A percentile compares a stretch with the other conserved stretches of the same genome.
Evolutionary conservation across 2,797 vertebrate genomes (phyloP).

Genomic region (Nannoperca australis): DNA sequence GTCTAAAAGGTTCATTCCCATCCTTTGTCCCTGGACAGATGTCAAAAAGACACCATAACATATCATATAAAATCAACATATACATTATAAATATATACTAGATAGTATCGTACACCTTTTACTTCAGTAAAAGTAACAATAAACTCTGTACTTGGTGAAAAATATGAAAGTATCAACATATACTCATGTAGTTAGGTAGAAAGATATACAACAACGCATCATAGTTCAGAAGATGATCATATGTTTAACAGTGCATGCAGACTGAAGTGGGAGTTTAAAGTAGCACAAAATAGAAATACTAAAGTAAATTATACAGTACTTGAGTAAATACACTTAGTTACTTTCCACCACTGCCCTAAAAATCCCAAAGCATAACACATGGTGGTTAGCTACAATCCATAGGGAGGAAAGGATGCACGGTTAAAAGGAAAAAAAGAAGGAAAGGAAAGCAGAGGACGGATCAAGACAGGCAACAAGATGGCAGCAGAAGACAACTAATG

Average conservation of each 20-base stretch:
- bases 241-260: no score
- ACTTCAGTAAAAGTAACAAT: not conserved
- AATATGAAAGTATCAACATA: not conserved
- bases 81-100: not conserved
- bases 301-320: not conserved
- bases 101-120: not conserved
- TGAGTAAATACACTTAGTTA: not conserved
- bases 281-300: not conserved
- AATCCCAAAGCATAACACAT: not conserved
- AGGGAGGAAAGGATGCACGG: not conserved
- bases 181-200: not conserved
- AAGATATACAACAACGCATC: no score
- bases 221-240: no score
- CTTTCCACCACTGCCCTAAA: not conserved
- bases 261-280: not conserved
- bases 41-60: not conserved
- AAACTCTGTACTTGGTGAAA: not conserved
- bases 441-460: slow-evolving; percentile 1
- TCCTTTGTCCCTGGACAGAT: not conserved
- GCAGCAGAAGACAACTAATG: slow-evolving; percentile 37
- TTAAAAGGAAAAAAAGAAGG: no score
- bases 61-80: not conserved
- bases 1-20: not conserved
- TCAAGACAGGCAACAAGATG: slow-evolving; percentile 31
- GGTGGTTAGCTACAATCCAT: not conserved